Percentiles rank a stretch among this genome's conserved stretches.
Evolutionary conservation across 2,888 invertebrate species (phyloP).

Genomic region (Helobdella robusta): DNA sequence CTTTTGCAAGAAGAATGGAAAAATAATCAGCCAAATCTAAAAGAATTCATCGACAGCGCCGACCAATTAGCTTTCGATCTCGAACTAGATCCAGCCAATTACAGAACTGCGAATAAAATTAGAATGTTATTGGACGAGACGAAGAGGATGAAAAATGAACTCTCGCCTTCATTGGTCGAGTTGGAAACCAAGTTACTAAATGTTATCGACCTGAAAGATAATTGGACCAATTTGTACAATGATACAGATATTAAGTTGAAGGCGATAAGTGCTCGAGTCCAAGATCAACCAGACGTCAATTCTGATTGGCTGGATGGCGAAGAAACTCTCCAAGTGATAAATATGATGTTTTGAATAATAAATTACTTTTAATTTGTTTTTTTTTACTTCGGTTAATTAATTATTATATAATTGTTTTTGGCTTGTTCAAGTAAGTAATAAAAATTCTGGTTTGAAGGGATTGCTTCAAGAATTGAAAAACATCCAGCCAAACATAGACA

Average conservation of each 20-base stretch:
- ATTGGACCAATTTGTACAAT: not conserved
- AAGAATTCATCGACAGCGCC: conserved; percentile 72
- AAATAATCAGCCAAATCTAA: conserved; percentile 78
- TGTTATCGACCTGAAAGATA: conserved; percentile 3
- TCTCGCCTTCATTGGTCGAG: conserved; percentile 4
- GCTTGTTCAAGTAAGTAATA: too few relatives aligned
- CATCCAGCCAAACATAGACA: conserved; percentile 11
- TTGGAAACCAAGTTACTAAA: not conserved
- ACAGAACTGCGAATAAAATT: not conserved
- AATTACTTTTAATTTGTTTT: too few relatives aligned
- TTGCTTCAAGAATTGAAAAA: too few relatives aligned
- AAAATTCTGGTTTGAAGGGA: too few relatives aligned
- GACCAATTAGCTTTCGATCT: conserved; percentile 53
- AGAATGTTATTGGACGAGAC: not conserved
- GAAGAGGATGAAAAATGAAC: not conserved
- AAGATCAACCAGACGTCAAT: not conserved
- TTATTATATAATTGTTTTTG: too few relatives aligned
- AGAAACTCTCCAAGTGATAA: too few relatives aligned
- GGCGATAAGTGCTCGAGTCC: not conserved
- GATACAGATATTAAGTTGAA: not conserved
- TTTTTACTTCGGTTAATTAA: too few relatives aligned
- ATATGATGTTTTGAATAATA: too few relatives aligned
- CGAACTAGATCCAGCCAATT: not conserved
- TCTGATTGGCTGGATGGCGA: conserved; percentile 3
- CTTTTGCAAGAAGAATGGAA: conserved; percentile 89